These are phyloP conservation scores for Nothocercus julius DNA, from an alignment of 2,113 vertebrate species.

Conservation along the genomic window DNA sequence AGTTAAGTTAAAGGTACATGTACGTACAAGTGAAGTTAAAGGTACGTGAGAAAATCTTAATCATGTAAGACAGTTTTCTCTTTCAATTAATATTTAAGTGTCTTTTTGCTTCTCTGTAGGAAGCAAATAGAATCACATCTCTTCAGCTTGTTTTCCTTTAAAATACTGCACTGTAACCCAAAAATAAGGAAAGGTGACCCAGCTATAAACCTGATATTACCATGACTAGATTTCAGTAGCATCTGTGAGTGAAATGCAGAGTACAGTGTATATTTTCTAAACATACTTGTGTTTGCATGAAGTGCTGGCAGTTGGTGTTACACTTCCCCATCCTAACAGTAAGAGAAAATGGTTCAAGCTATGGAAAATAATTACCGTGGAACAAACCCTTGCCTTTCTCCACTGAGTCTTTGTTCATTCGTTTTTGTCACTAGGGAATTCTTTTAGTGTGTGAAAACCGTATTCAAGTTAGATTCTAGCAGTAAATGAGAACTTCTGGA, in stretches of 20 bases:
- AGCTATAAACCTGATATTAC: background rate
- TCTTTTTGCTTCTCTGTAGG: background rate
- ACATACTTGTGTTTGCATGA: background rate
- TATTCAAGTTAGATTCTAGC: background rate
- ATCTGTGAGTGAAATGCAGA: background rate
- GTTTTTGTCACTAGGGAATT: constrained; percentile 6
- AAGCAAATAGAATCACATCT: background rate
- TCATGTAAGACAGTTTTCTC: background rate
- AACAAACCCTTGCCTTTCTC: constrained; percentile 5
- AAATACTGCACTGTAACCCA: background rate
- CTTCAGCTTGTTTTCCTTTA: background rate
- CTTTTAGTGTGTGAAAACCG: constrained; percentile 34
- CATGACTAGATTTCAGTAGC: background rate
- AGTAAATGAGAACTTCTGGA: constrained; percentile 29
- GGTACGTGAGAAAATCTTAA: background rate
- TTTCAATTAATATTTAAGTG: background rate
- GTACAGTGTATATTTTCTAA: background rate
- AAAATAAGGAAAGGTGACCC: background rate
- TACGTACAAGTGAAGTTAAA: no score
- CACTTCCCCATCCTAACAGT: background rate
- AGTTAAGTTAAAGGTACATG: no score
- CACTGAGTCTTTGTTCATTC: background rate
- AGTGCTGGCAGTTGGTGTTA: background rate
- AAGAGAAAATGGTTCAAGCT: background rate
- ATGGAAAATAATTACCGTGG: constrained; percentile 2